phyloP scores from a whole-genome alignment of 2,113 vertebrate genomes.

The Xyliphius kryptos region DNA sequence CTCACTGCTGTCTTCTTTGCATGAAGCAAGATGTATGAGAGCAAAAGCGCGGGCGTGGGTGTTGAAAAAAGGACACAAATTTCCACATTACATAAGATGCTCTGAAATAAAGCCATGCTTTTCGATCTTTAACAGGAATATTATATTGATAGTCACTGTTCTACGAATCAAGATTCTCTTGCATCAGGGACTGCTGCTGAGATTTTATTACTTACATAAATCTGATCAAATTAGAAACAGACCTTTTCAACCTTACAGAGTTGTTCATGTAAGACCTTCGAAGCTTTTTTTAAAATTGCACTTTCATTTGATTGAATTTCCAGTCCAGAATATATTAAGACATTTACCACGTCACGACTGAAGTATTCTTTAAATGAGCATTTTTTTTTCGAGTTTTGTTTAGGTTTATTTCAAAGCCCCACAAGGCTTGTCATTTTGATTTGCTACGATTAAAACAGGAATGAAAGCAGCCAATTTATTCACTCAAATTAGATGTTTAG shows the following conservation, averaged over 20 bases:
- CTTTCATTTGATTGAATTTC: too few relatives aligned
- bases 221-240: not conserved
- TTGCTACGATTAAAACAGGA: not conserved
- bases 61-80: not conserved
- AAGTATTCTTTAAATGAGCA: too few relatives aligned
- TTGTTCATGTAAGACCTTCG: too few relatives aligned
- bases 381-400: too few relatives aligned
- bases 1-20: not conserved
- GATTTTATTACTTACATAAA: not conserved
- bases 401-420: too few relatives aligned
- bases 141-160: not conserved
- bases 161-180: not conserved
- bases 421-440: not conserved
- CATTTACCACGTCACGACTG: too few relatives aligned
- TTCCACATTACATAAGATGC: slow-evolving; percentile 3
- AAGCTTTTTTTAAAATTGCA: too few relatives aligned
- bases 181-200: not conserved
- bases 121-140: not conserved
- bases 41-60: not conserved
- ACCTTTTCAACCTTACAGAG: not conserved
- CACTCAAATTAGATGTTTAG: slow-evolving; percentile 15
- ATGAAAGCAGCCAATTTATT: not conserved
- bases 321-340: too few relatives aligned
- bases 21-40: slow-evolving; percentile 1
- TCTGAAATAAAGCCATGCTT: not conserved